These are phyloP conservation scores for Xylota sylvarum DNA, from an alignment of 2,888 invertebrate species.

Conservation along the genomic window DNA sequence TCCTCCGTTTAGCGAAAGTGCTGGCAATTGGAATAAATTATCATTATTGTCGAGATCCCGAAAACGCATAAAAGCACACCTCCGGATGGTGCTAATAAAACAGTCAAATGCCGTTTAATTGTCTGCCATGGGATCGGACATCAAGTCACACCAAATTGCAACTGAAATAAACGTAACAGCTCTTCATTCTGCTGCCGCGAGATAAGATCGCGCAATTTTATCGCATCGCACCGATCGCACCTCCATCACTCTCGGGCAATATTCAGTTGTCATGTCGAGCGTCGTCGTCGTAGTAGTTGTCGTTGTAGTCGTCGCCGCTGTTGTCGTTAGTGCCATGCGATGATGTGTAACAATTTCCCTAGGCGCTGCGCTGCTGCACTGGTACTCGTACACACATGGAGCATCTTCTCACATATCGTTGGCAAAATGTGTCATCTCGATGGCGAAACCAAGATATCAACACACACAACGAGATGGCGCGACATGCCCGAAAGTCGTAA, in stretches of 20 bases:
- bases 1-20: background rate
- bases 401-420: slow-evolving; percentile 59
- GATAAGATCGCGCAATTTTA: slow-evolving; percentile 60
- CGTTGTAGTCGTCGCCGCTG: slow-evolving; percentile 61
- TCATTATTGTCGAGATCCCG: slow-evolving; percentile 6
- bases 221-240: slow-evolving; percentile 54
- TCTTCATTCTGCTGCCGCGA: slow-evolving; percentile 16
- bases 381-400: slow-evolving; percentile 29
- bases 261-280: slow-evolving; percentile 72
- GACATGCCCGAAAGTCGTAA: slow-evolving; percentile 69
- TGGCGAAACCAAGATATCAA: slow-evolving; percentile 74
- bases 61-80: background rate
- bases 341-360: slow-evolving; percentile 74
- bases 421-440: slow-evolving; percentile 66
- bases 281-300: slow-evolving; percentile 43
- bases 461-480: slow-evolving; percentile 49
- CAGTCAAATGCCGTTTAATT: slow-evolving; percentile 31
- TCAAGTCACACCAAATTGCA: slow-evolving; percentile 36
- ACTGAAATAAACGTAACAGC: slow-evolving; percentile 24
- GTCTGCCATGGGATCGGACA: slow-evolving; percentile 12
- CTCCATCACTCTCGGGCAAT: slow-evolving; percentile 67
- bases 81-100: slow-evolving; percentile 19
- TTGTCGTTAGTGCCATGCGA: slow-evolving; percentile 59
- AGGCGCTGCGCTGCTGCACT: slow-evolving; percentile 27
- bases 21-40: slow-evolving; percentile 21